A percentile compares a stretch with the other conserved stretches of the same genome.
Conservation (phyloP, 2,113 vertebrate genomes). For the Corythaeola cristata region DNA sequence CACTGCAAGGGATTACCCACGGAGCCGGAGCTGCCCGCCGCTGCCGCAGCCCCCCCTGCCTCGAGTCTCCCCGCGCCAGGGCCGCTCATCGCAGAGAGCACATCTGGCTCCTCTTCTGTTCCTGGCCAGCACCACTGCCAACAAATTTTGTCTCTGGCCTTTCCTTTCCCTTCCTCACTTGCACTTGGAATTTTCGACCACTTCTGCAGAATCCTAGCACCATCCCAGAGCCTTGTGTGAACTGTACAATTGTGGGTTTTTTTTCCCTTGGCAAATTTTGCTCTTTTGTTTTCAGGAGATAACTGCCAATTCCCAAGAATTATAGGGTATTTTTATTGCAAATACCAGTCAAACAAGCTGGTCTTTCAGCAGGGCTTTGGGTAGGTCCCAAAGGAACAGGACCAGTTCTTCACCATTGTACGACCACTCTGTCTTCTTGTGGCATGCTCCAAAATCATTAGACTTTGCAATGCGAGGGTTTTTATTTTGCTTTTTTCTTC, state of each 20-base stretch:
- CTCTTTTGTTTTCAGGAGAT: too few relatives aligned
- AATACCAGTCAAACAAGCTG: not conserved
- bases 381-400: not conserved
- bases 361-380: not conserved
- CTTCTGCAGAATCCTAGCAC: not conserved
- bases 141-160: not conserved
- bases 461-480: not conserved
- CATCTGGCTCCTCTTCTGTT: not conserved
- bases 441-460: not conserved
- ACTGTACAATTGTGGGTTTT: fast-evolving
- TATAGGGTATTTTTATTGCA: fast-evolving
- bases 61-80: fast-evolving
- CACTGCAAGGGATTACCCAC: fast-evolving
- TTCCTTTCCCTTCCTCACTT: not conserved
- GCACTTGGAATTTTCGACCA: not conserved
- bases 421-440: not conserved
- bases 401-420: not conserved
- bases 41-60: not conserved
- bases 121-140: fast-evolving
- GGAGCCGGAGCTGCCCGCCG: not conserved
- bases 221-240: not conserved
- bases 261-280: not conserved
- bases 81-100: fast-evolving
- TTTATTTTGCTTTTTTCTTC: not conserved
- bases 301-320: not conserved